These are phyloP conservation scores for Dicaeum eximium DNA, from an alignment of 2,113 vertebrate genomes.

Conservation along the genomic window DNA sequence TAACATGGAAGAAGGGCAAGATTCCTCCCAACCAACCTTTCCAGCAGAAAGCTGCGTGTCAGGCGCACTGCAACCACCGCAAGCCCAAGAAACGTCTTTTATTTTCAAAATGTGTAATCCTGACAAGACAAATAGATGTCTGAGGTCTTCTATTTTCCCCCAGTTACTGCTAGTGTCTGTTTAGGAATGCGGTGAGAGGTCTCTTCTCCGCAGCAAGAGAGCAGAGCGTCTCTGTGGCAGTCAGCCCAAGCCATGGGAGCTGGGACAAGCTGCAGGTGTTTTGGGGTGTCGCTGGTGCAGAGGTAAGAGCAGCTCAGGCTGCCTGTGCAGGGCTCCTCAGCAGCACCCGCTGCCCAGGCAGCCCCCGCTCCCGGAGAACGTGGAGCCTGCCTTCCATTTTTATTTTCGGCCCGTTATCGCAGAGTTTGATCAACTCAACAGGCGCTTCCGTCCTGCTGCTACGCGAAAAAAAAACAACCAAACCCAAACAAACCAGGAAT, in stretches of 20 bases:
- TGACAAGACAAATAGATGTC: background rate
- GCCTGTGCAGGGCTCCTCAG: background rate
- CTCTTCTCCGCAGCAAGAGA: background rate
- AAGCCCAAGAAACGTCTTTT: background rate
- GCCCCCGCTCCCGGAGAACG: background rate
- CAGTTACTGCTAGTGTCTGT: background rate
- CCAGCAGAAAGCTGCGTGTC: background rate
- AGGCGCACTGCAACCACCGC: rapidly evolving
- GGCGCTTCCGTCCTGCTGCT: background rate
- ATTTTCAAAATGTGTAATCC: background rate
- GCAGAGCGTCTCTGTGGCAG: background rate
- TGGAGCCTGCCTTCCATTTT: background rate
- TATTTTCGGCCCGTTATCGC: background rate
- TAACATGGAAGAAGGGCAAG: background rate
- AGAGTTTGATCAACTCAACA: background rate
- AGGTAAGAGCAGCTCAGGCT: rapidly evolving
- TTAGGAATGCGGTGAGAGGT: background rate
- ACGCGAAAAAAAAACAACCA: background rate
- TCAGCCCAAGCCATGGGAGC: background rate
- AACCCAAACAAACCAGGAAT: no score
- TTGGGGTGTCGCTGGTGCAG: background rate
- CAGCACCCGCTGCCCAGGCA: no score
- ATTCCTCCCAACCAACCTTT: background rate
- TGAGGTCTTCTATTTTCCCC: background rate
- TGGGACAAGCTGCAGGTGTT: background rate